Percentiles rank a stretch among this genome's conserved stretches.
phyloP scores from a whole-genome alignment of 1,140 invertebrate genomes.

The Bombus terrestris region DNA sequence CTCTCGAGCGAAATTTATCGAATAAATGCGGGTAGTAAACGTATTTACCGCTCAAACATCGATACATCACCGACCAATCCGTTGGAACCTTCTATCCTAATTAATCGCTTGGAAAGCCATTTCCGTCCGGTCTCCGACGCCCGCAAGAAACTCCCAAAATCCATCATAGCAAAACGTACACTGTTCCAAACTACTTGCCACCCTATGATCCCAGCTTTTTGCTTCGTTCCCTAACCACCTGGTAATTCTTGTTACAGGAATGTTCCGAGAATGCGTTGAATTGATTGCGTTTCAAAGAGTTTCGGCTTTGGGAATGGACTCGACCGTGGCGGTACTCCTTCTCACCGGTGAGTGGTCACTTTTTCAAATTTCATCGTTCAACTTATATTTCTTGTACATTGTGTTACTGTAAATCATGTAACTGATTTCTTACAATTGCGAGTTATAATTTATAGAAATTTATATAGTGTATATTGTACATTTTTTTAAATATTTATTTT shows the following conservation, averaged over 20 bases:
- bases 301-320: slow-evolving; percentile 76
- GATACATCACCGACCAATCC: neutral
- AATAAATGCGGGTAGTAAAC: neutral
- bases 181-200: neutral
- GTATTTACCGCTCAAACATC: neutral
- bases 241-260: slow-evolving; percentile 71
- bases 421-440: no score
- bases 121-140: neutral
- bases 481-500: no score
- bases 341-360: slow-evolving; percentile 73
- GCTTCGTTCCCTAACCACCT: slow-evolving; percentile 1
- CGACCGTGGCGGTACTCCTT: slow-evolving; percentile 75
- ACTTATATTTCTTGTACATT: no score
- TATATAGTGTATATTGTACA: no score
- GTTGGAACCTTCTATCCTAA: neutral
- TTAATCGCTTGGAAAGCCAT: slow-evolving; percentile 6
- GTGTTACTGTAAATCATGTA: no score
- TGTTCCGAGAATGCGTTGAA: slow-evolving; percentile 79
- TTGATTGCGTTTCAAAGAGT: slow-evolving; percentile 66
- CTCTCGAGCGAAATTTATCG: neutral
- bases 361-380: neutral
- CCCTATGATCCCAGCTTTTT: neutral
- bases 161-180: neutral
- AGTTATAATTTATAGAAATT: no score
- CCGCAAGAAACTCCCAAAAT: neutral